Base-by-base conservation (phyloP, 64 coral and sea anemone species). In the Stichodactyla mertensii region DNA sequence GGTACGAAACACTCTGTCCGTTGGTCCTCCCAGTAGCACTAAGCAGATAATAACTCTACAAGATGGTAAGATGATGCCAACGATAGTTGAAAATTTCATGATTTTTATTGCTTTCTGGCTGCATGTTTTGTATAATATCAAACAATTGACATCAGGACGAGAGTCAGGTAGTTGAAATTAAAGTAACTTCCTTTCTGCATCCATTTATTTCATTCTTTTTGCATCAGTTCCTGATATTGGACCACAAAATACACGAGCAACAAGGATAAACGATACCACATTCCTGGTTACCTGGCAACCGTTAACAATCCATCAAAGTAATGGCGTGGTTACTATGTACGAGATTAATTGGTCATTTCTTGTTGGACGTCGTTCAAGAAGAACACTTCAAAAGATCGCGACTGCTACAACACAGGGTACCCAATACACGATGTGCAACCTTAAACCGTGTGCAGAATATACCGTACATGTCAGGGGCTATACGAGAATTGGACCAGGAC, bases 251-350 rank as follows among this genome's bases (percentile, higher is more conserved):
- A 74, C 24, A 74, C 8, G 10, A 14, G 7, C n/a, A 26, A 74
- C 7, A 31, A 74, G 36, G 4, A 28, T 74, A 74, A 74, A 74
- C 69, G 69, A 74, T 8, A 74, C 69, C 24, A 74, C 69, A 74
- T 74, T 31, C 69, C 24, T 74, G 69, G 69, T 74, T 74, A 13
- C 26, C 10, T 74, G 69, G 69, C 69, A 74, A 74, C 69, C 69
- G 10, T 74, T 74, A 74, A 74, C 69, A 74, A 14, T 4, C 8
- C 0, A 3, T 26, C 69, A 74, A 74, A 74, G 69, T 10, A 74
- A 74, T 74, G 69, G 69, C 24, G 26, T 74, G 26, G 69, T 74
- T 36, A 74, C 69, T 1, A 74, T 12, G 69, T 74, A 74, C 69
- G 69, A 74, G 8, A 74, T 74, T 1, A 9, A 27, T 74, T 74